Evolutionary conservation across 2,113 vertebrate species (phyloP), one percentile per base, ranked within the genome.

Genomic region (Melanerpes formicivorus): DNA sequence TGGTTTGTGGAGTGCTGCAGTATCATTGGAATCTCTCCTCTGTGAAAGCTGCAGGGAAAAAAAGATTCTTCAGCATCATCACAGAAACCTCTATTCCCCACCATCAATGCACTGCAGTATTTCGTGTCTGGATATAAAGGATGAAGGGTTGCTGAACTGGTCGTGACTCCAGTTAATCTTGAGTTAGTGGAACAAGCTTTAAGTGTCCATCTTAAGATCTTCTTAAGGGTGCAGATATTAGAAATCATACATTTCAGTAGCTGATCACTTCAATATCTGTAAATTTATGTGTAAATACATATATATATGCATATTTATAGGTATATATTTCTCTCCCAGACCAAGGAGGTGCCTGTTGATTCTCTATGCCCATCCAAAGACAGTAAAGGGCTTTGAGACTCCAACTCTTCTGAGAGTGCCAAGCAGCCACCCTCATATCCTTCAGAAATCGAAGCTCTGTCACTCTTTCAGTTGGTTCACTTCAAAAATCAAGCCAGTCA

Each of bases 1-100:
- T 97, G 95, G 90, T 96, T 96, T 95, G 88, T 77, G 95, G 84
- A 94, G 83, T 91, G 40, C 76, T 52, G 70, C 85, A 94, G 88
- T 44, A 79, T 37, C 54, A 13, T 56, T 65, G 52, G 74, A 32
- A 52, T 67, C 91, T 84, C 63, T 87, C 83, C 86, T 88, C 59
- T 42, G 76, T 58, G 46, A 87, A 86, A 74, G 56, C 4, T 90
- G 80, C 54, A 87, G 34, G 78, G 90, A 88, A 91, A 93, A 74
- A 67, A 59, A 40, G 3, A 29, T 12, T 69, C 44, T 71, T 84
- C 87, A 86, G 87, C 87, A 86, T 89, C 77, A 50, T 82, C 58
- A 71, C 52, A 95, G 90, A 95, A 92, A 95, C 65, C 85, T 66
- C 67, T 69, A 84, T 87, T 63, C 60, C 87, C 63, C 84, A 69